These are phyloP conservation scores for Drosophila yooni DNA, from an alignment of 2,888 invertebrate species.

Conservation along the genomic window DNA sequence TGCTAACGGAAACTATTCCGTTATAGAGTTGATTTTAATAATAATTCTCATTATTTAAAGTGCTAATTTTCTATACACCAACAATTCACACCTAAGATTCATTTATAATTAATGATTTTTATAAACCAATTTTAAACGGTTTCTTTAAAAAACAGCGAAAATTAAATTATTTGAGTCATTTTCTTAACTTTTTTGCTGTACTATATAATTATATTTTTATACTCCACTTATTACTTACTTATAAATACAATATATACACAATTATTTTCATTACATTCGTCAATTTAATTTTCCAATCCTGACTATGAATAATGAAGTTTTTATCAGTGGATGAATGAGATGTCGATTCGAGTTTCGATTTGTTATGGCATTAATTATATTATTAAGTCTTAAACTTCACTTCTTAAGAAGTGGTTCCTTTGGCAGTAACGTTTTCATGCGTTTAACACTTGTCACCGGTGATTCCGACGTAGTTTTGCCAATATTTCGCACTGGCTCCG, in stretches of 20 bases:
- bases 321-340: not conserved
- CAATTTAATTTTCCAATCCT: not conserved
- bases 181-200: not conserved
- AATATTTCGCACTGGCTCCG: conserved; percentile 3
- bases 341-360: not conserved
- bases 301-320: not conserved
- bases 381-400: not conserved
- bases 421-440: conserved; percentile 56
- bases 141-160: not conserved
- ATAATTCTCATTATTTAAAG: not conserved
- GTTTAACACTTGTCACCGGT: conserved; percentile 30
- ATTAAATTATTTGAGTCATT: not conserved
- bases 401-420: conserved; percentile 37
- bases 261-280: not conserved
- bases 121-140: not conserved
- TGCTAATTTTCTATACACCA: not conserved
- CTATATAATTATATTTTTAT: not conserved
- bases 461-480: conserved; percentile 2
- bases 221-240: not conserved
- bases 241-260: not conserved
- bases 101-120: not conserved
- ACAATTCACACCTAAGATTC: not conserved
- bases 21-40: not conserved
- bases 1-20: not conserved
- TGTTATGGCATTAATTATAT: not conserved